Percentiles rank a stretch among this genome's conserved stretches.
Evolutionary conservation across 2,113 vertebrate genomes (phyloP).

Genomic region (Melanerpes aurifrons): DNA sequence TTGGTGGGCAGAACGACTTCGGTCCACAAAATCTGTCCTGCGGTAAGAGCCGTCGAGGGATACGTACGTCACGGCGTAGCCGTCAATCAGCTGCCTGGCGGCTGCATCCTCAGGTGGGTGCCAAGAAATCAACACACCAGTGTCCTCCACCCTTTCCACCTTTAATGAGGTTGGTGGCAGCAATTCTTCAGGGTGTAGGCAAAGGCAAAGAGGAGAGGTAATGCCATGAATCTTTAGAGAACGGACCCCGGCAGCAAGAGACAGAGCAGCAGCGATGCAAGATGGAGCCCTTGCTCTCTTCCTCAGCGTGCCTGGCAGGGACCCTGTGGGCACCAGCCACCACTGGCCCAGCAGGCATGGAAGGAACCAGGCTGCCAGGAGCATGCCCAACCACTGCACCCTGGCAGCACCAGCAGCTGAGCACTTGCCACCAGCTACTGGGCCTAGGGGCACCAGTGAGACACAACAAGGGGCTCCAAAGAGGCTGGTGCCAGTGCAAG

Average conservation of each 20-base stretch:
- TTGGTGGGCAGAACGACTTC: conserved; percentile 85
- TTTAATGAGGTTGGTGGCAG: conserved; percentile 92
- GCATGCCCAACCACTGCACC: accelerated
- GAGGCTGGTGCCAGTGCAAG: not conserved
- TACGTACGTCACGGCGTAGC: conserved; percentile 91
- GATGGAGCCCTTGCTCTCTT: not conserved
- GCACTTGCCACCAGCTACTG: not conserved
- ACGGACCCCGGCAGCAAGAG: conserved; percentile 6
- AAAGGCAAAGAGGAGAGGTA: conserved; percentile 67
- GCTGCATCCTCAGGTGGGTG: conserved; percentile 79
- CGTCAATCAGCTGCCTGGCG: conserved; percentile 84
- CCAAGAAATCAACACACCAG: conserved; percentile 93
- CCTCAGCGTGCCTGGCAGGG: not conserved
- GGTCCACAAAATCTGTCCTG: conserved; percentile 91
- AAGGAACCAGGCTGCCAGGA: accelerated
- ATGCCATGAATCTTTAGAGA: conserved; percentile 65
- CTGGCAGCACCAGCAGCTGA: accelerated
- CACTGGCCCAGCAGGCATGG: accelerated
- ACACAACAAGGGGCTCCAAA: accelerated
- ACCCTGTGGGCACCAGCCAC: not conserved
- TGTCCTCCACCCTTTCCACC: conserved; percentile 92
- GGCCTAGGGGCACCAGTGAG: not conserved
- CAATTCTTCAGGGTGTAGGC: conserved; percentile 84
- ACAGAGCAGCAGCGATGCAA: not conserved
- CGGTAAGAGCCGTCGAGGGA: conserved; percentile 84